Base-by-base conservation (phyloP, 1,140 invertebrate species). In the Brachionus sp. region DNA sequence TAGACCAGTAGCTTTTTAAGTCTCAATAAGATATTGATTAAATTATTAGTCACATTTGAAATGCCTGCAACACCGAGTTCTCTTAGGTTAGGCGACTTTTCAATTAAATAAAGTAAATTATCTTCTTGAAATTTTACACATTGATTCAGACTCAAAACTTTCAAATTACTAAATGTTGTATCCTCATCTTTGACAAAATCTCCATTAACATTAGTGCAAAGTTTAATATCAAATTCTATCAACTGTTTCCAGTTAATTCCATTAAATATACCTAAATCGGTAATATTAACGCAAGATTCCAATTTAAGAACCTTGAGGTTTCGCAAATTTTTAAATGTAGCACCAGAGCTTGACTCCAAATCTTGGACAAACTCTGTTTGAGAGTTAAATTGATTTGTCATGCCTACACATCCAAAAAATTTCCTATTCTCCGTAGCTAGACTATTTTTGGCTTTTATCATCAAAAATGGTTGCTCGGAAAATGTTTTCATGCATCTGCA, bases 111-210 rank as follows among this genome's bases (percentile, higher is more conserved):
- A 5, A 80, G 19, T 5, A 80, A 80, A 80, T 66, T 80, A 12
- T 80, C 77, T 25, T 80, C 77, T 19, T 62, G 33, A 62, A 80
- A 57, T 50, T 62, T 57, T 9, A 80, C 6, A 29, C 77, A 80
- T 44, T 80, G 77, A 35, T 62, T 80, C 13, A 80, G 42, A 44
- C 39, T 64, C 13, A 80, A 29, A 12, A 35, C 25, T 37, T 66
- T 80, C 16, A 80, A 44, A 80, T 80, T 62, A 42, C 16, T 44
- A 39, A 80, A 66, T 7, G 23, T 5, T 66, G 62, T 7, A 25
- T 75, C 68, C 12, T 75, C 70, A 23, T 75, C 42, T 23, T 75
- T 46, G 33, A 80, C 77, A 66, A 80, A 80, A 62, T 80, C 77
- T 29, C 77, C 77, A 13, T 4, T 62, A 25, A 80, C 13, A 44